Evolutionary conservation across 2,797 vertebrate genomes (phyloP), one percentile per base, ranked within the genome.

Genomic region (Apogon hyalosoma): DNA sequence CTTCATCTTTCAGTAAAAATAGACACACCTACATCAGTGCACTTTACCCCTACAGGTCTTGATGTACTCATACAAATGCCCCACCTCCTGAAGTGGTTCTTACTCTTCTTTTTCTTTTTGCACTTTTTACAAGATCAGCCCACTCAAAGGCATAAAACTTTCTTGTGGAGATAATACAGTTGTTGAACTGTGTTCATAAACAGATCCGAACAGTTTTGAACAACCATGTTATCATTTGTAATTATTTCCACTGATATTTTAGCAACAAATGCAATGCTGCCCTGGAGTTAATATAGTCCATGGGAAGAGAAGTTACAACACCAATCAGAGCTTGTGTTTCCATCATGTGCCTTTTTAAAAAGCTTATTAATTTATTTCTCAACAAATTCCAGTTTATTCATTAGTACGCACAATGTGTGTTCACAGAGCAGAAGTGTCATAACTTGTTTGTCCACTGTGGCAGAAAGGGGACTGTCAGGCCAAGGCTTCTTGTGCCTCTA

Each of bases 391-490:
- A 58, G 59, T 65, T 59, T 47, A 1, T 11, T 31, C 42, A 40
- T 48, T 6, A 45, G 24, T 0, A 5, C 8, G 9, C 63, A 1
- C 61, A 42, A 24, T 73, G 57, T 51, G 46, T 33, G 59, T 52
- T 67, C 54, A 48, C 47, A 45, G 53, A 63, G 62, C 36, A 11
- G 50, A 10, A 2, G 24, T 3, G 42, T 49, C 5, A 51, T 45
- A 69, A 73, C 57, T 60, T 1, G 52, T 50, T 71, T 75, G 67
- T 51, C 61, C 46, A 51, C 51, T 45, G 59, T 42, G 45, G 49
- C 70, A 33, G 47, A 48, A 78, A 58, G 15, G 43, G 31, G 51
- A 41, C 38, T 0, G 55, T 15, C 49, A 3, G 11, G 39, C 69
- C 36, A 56, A 69, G 63, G 40, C 49, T 18, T 24, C 41, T 50